A percentile compares a stretch with the other conserved stretches of the same genome.
These are phyloP conservation scores for Sebastes schlegelii DNA, from an alignment of 2,113 vertebrate genomes.

Conservation along the genomic window DNA sequence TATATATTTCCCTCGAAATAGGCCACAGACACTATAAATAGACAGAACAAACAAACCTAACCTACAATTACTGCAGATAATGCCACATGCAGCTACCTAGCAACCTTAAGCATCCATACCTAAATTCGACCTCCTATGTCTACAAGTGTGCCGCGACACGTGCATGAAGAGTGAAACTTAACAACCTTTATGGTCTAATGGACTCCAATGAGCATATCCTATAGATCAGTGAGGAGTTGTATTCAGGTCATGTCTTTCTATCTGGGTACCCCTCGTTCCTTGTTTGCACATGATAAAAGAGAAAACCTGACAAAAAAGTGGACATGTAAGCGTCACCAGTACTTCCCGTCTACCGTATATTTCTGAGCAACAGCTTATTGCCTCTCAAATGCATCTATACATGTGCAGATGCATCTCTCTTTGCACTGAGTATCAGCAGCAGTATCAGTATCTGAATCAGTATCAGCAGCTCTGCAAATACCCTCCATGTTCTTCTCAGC, in stretches of 20 bases:
- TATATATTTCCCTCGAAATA: conserved; percentile 33
- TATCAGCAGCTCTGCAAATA: not conserved
- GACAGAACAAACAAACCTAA: conserved; percentile 43
- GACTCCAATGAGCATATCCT: conserved; percentile 7
- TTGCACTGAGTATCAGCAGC: not conserved
- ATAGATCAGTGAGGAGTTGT: not conserved
- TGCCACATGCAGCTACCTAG: conserved; percentile 41
- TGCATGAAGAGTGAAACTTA: conserved; percentile 24
- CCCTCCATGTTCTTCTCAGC: not conserved
- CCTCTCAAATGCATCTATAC: not conserved
- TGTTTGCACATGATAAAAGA: conserved; percentile 10
- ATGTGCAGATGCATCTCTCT: not conserved
- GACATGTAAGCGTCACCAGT: not conserved
- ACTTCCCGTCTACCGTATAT: not conserved
- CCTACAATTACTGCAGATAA: conserved; percentile 2
- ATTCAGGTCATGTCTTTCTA: conserved; percentile 33
- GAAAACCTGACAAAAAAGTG: not conserved
- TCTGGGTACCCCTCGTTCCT: not conserved
- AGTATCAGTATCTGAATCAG: too few relatives aligned
- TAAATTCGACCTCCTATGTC: conserved; percentile 30
- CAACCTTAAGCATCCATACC: conserved; percentile 44
- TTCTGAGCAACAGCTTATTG: conserved; percentile 5
- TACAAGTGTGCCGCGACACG: conserved; percentile 2
- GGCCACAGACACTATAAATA: conserved; percentile 39
- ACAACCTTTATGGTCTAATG: conserved; percentile 46